Base-by-base conservation (phyloP, 2,113 vertebrate species). In the Sinocyclocheilus grahami region DNA sequence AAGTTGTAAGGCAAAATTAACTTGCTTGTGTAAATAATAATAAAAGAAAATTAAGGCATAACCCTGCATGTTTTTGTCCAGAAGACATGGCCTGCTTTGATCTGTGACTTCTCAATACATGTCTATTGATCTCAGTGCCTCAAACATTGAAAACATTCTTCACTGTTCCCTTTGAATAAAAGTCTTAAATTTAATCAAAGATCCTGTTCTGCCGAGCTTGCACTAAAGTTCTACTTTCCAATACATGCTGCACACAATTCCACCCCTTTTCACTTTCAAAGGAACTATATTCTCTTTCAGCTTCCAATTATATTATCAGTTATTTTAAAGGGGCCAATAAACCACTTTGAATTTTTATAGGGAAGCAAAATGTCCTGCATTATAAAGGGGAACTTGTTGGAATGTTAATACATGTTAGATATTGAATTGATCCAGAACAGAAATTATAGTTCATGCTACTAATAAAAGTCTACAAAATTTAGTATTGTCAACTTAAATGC, bases 201-300 rank as follows among this genome's bases (percentile, higher is more conserved):
- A 42, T 60, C 33, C 58, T n/a, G 22, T 65, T 65, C 37, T 81
- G 60, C 60, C 13, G 24, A 65, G 60, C n/a, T 46, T 65, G 78
- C 78, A 65, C 60, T 63, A 80, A 82, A 67, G 42, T 67, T 82
- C 24, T 33, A 27, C 79, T 67, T 51, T 82, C 79, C 39, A 67
- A 30, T 67, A 51, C n/a, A 48, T 67, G 79, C 79, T 82, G 62
- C 0, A 0, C 62, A 46, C 22, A 39, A 65, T 48, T 67, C 13
- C 8, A 20, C 39, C 24, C n/a, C 11, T 11, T 46, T 48, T 65
- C 33, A 27, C 58, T 80, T 63, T 80, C 78, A 62, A 80, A 62
- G 62, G 79, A 82, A 82, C 51, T 82, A 80, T 63, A 80, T 63
- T 69, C 79, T 67, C 62, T 30, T 82, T 39, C 62, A 48, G 39